These are phyloP conservation scores for Strix aluco DNA, from an alignment of 2,113 vertebrate genomes.

Conservation along the genomic window DNA sequence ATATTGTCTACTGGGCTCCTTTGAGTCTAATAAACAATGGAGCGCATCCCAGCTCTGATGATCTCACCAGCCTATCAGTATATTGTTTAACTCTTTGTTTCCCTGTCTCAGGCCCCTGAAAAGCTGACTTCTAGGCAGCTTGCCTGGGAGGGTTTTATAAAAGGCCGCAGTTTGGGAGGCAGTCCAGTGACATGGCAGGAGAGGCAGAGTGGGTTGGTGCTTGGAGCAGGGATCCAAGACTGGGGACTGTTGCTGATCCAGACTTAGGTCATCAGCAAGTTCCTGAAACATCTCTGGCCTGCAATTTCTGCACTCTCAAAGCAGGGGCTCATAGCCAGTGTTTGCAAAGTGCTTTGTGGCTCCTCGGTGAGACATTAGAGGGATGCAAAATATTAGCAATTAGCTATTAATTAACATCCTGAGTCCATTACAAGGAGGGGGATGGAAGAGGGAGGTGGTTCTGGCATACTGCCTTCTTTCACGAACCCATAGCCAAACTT, in stretches of 20 bases:
- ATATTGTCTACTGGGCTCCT: constrained; percentile 15
- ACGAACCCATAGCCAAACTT: not conserved
- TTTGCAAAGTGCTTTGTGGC: not conserved
- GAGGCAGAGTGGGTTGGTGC: not conserved
- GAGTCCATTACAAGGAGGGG: not conserved
- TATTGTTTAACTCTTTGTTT: constrained; percentile 49
- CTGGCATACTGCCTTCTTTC: not conserved
- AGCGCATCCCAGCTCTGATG: constrained; percentile 58
- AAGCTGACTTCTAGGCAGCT: not conserved
- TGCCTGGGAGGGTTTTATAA: not conserved
- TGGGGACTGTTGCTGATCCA: not conserved
- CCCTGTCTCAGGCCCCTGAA: not conserved
- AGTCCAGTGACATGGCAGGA: not conserved
- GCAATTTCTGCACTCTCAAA: not conserved
- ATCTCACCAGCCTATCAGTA: constrained; percentile 56
- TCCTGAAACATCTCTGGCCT: not conserved
- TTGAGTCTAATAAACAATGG: constrained; percentile 44
- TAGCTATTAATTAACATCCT: constrained; percentile 41
- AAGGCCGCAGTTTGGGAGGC: not conserved
- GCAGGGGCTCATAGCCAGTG: not conserved
- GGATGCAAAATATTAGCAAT: not conserved
- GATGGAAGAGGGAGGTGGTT: not conserved
- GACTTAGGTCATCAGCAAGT: not conserved
- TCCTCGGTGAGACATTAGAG: not conserved
- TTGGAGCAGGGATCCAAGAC: not conserved